phyloP scores from a whole-genome alignment of 2,797 vertebrate species.

The Carcharodon carcharias region DNA sequence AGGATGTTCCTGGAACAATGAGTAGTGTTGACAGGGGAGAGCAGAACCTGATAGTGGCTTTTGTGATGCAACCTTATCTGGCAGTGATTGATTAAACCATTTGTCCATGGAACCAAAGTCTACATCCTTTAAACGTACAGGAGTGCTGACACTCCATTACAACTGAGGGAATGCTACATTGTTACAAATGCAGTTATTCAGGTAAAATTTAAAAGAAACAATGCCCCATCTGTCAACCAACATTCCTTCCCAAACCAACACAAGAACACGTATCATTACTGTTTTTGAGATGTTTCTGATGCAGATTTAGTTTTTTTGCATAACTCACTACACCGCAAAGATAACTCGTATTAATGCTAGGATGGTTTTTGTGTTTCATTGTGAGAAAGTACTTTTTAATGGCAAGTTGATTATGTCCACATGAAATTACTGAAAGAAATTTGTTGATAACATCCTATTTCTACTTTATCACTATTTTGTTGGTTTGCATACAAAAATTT shows the following conservation, averaged over 20 bases:
- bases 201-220: not conserved
- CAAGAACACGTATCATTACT: not conserved
- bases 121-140: too few species aligned
- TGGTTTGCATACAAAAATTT: not conserved
- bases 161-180: too few species aligned
- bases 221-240: not conserved
- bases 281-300: not conserved
- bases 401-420: not conserved
- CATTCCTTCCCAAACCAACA: not conserved
- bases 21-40: too few species aligned
- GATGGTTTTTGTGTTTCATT: not conserved
- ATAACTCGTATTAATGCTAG: not conserved
- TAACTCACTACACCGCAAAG: not conserved
- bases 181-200: not conserved
- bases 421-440: not conserved
- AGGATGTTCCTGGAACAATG: too few species aligned
- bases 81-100: too few species aligned
- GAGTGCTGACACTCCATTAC: too few species aligned
- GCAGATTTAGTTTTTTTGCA: not conserved
- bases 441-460: not conserved
- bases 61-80: too few species aligned
- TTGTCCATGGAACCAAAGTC: too few species aligned
- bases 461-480: not conserved
- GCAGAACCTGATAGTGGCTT: too few species aligned
- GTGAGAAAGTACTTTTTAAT: not conserved